phyloP scores from a whole-genome alignment of 2,888 invertebrate genomes.

The Eristalinus sepulchralis region DNA sequence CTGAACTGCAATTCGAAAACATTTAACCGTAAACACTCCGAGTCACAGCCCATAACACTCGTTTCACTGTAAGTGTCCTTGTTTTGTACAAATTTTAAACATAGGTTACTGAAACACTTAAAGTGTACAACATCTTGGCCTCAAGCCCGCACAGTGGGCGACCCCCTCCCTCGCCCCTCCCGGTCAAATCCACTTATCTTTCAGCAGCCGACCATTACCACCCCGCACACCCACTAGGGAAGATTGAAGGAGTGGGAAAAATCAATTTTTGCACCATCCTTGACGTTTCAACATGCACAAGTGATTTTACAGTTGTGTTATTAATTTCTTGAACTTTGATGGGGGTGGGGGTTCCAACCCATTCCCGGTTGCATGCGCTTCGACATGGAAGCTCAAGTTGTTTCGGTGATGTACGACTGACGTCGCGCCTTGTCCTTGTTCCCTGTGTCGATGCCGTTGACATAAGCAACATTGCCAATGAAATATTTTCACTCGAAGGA shows the following conservation, averaged over 20 bases:
- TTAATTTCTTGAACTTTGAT: background rate
- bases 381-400: conserved; percentile 9
- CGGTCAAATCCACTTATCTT: conserved; percentile 36
- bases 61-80: conserved; percentile 59
- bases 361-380: background rate
- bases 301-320: background rate
- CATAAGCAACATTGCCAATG: conserved; percentile 24
- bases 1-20: conserved; percentile 35
- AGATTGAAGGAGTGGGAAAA: conserved; percentile 15
- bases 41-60: conserved; percentile 63
- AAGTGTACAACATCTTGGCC: conserved; percentile 43
- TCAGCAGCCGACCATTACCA: background rate
- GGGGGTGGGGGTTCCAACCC: too few relatives aligned
- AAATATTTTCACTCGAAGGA: conserved; percentile 36
- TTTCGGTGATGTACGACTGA: conserved; percentile 3
- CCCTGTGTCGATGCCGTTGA: background rate
- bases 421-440: background rate
- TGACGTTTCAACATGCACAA: conserved; percentile 40
- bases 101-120: conserved; percentile 48
- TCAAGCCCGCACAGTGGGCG: background rate
- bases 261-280: conserved; percentile 37
- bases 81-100: conserved; percentile 57
- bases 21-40: conserved; percentile 51
- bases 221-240: background rate
- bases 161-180: background rate